These are phyloP conservation scores for Megaustenia siamemsis DNA, from an alignment of 2,888 invertebrate genomes.

Conservation along the genomic window DNA sequence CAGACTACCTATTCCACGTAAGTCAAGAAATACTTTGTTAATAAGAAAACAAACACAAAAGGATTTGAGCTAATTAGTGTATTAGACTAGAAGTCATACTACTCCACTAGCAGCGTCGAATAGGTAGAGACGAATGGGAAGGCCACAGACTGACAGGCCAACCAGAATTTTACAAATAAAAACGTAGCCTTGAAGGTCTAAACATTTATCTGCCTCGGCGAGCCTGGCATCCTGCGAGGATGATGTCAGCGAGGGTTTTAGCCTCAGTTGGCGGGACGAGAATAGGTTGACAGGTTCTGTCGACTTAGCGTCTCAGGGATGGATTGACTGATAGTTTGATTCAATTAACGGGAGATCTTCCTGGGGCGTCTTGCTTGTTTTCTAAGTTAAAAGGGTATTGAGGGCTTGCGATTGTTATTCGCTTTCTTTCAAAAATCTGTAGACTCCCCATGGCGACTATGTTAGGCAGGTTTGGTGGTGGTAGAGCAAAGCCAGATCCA, in stretches of 20 bases:
- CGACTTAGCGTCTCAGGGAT: conserved; percentile 14
- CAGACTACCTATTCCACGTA: too few species aligned
- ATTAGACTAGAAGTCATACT: not conserved
- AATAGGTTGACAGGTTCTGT: conserved; percentile 26
- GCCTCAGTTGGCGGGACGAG: not conserved
- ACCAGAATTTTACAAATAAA: conserved; percentile 29
- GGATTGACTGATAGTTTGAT: conserved; percentile 30
- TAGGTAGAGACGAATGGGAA: not conserved
- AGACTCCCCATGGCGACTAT: not conserved
- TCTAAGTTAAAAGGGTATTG: conserved; percentile 45
- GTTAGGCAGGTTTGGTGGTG: not conserved
- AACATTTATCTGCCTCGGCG: conserved; percentile 37
- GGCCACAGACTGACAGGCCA: not conserved
- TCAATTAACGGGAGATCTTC: conserved; percentile 27
- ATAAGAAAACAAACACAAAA: conserved; percentile 26
- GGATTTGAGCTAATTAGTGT: conserved; percentile 1
- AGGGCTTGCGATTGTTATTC: conserved; percentile 20
- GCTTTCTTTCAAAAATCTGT: not conserved
- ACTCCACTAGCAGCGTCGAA: not conserved
- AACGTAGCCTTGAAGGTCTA: conserved; percentile 17
- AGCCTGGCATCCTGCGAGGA: conserved; percentile 34
- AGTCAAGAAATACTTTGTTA: conserved; percentile 5
- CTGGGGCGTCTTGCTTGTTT: conserved; percentile 11
- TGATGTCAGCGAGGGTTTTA: conserved; percentile 12
- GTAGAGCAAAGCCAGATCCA: not conserved